Percentiles rank a stretch among this genome's conserved stretches.
These are phyloP conservation scores for Chiridota heheva DNA, from an alignment of 35 echinoderm and acorn worm species.

Conservation along the genomic window DNA sequence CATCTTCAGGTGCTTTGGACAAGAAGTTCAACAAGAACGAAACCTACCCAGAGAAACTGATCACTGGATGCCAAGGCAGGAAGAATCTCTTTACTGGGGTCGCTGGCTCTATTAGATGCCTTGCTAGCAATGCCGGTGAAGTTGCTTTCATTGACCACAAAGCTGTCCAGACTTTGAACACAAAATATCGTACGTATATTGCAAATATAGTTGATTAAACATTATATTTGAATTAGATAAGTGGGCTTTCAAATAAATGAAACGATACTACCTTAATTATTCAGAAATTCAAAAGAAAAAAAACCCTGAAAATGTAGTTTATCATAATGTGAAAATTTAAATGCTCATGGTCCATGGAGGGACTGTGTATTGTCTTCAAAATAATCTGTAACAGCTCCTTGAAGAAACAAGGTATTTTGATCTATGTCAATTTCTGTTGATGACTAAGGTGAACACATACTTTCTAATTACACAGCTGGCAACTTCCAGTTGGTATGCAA, in stretches of 20 bases:
- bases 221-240: too few species aligned
- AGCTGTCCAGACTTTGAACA: slow-evolving; percentile 23
- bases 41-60: slow-evolving; percentile 67
- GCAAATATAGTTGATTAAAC: too few species aligned
- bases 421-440: background rate
- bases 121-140: slow-evolving; percentile 54
- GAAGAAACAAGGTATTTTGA: too few species aligned
- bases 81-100: slow-evolving; percentile 52
- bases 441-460: background rate
- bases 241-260: too few species aligned
- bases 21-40: slow-evolving; percentile 81
- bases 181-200: slow-evolving; percentile 21
- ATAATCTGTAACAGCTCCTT: too few species aligned
- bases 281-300: too few species aligned
- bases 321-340: background rate
- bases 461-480: background rate
- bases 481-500: slow-evolving; percentile 63
- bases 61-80: slow-evolving; percentile 42
- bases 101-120: slow-evolving; percentile 57
- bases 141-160: slow-evolving; percentile 83
- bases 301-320: too few species aligned
- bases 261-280: too few species aligned
- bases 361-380: too few species aligned
- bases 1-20: slow-evolving; percentile 47
- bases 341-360: too few species aligned